Evolutionary conservation across 2,797 vertebrate species (phyloP), one percentile per base, ranked within the genome.

Genomic region (Falco peregrinus): DNA sequence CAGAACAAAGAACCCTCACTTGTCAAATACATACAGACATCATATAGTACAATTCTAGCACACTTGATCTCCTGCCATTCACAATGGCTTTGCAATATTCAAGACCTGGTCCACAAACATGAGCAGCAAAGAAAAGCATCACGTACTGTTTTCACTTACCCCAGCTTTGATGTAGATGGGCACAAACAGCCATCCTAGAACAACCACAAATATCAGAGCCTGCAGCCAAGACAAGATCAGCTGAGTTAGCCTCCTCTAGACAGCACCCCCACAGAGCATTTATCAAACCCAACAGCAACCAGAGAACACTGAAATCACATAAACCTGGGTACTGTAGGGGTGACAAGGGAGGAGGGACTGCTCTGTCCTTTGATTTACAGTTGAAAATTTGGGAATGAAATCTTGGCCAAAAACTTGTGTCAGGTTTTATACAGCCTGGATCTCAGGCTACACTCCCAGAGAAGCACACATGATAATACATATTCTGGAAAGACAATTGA

Each of bases 131-230:
- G 26, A 37, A 63, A 67, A 48, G 10, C 5, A 26, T 18, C 57
- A 82, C 1, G 2, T 22, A 43, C 7, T 26, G 45, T 7, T 69
- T 54, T 39, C 90, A 98, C 98, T 98, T 95, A 99, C 99, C 98
- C 99, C 99, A 21, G 99, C 99, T 97, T 99, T 99, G 91, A 99
- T 96, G 95, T 99, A 99, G 96, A 99, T 99, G 28, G 99, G 99
- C 33, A 99, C 99, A 93, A 99, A 99, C 67, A 99, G 16, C 99
- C 99, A 99, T 85, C 98, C 99, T 12, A 99, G 98, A 89, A 99
- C 3, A 60, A 99, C 90, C 73, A 99, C 99, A 14, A 99, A 73
- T 68, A 99, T 13, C 81, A 99, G 98, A 84, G 99, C 99, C 99
- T 99, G 97, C 54, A 97, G 95, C 17, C 70, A 80, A 94, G 80